phyloP scores from a whole-genome alignment of 2,797 vertebrate species.

The Oryzias sinensis region DNA sequence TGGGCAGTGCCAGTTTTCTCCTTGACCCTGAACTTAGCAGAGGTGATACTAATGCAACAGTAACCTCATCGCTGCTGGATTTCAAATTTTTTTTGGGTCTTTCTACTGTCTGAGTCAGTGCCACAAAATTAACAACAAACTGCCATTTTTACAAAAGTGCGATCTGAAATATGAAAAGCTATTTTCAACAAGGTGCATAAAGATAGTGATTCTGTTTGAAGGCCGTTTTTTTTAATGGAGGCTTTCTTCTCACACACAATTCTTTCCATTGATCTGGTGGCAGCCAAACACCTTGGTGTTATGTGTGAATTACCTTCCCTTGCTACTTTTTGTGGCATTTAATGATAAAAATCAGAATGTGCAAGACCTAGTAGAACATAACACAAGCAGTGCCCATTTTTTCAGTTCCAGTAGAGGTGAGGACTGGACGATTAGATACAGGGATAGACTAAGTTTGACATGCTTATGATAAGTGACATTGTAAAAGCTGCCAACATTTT shows the following conservation, averaged over 20 bases:
- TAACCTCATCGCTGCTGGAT: constrained; percentile 45
- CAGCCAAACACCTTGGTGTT: too few relatives aligned
- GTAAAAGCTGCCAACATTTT: too few relatives aligned
- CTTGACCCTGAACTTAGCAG: constrained; percentile 64
- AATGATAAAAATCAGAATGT: too few relatives aligned
- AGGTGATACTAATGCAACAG: constrained; percentile 54
- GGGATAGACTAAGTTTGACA: too few relatives aligned
- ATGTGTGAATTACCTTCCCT: too few relatives aligned
- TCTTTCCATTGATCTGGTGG: too few relatives aligned
- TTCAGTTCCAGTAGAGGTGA: too few relatives aligned
- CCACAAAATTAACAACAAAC: constrained; percentile 19
- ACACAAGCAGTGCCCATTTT: too few relatives aligned
- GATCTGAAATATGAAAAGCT: constrained; percentile 33
- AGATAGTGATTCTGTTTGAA: constrained; percentile 38
- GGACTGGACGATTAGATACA: too few relatives aligned
- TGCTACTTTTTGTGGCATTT: too few relatives aligned
- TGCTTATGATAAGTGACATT: too few relatives aligned
- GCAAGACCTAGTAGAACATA: too few relatives aligned
- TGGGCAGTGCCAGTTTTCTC: constrained; percentile 56
- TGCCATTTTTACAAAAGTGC: constrained; percentile 13
- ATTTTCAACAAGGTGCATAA: constrained; percentile 44
- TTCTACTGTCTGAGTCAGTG: background rate
- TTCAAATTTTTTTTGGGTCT: constrained; percentile 12
- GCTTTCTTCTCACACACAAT: background rate
- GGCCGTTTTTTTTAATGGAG: constrained; percentile 17